Percentiles rank a stretch among this genome's conserved stretches.
Evolutionary conservation across 2,888 invertebrate genomes (phyloP).

Genomic region (Cheiracanthium punctorium): DNA sequence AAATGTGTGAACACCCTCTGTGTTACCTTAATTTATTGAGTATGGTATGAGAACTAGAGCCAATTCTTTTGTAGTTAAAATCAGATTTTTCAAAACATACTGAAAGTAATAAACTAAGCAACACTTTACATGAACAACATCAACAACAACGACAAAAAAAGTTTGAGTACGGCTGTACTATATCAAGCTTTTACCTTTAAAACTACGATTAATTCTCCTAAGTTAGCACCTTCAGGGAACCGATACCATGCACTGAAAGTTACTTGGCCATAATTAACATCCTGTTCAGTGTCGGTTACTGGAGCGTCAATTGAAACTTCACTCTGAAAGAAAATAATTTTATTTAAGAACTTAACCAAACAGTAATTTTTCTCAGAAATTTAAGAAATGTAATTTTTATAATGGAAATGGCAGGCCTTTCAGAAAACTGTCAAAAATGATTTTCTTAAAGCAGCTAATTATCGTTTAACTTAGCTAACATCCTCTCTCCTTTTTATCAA

Average conservation of each 20-base stretch:
- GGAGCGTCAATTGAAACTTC: constrained; percentile 64
- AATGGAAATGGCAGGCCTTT: neutral
- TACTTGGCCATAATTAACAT: constrained; percentile 65
- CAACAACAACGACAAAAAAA: too few species aligned
- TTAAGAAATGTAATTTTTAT: neutral
- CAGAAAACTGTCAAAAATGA: neutral
- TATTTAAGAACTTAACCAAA: neutral
- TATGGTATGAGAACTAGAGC: too few species aligned
- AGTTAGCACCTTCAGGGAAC: constrained; percentile 34
- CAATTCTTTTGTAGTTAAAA: too few species aligned
- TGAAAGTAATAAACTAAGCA: too few species aligned
- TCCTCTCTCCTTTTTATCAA: too few species aligned
- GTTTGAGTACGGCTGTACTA: too few species aligned
- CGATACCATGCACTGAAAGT: constrained; percentile 53
- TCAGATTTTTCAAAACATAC: too few species aligned
- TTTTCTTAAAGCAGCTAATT: too few species aligned
- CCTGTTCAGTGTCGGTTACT: constrained; percentile 52
- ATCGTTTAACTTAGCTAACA: too few species aligned
- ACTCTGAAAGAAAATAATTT: constrained; percentile 57
- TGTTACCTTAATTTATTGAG: too few species aligned
- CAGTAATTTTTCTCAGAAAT: neutral
- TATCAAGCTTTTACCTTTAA: constrained; percentile 68
- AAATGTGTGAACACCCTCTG: too few species aligned
- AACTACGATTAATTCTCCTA: constrained; percentile 54
- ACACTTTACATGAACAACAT: too few species aligned